These are phyloP conservation scores for Cylloceria caligata DNA, from an alignment of 2,888 invertebrate genomes.

Conservation along the genomic window DNA sequence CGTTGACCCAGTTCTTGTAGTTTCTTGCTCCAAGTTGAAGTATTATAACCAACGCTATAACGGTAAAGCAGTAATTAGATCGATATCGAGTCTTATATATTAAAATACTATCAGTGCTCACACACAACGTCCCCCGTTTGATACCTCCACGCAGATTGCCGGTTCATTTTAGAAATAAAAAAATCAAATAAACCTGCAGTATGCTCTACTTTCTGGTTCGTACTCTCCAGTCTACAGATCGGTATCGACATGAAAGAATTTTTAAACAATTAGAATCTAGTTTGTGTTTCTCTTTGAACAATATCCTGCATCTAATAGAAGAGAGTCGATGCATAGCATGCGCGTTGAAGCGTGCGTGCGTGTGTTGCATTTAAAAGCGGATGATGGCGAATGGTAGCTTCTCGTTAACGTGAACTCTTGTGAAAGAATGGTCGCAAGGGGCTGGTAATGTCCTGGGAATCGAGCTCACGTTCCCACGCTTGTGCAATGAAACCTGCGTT, in stretches of 20 bases:
- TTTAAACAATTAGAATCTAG: neutral
- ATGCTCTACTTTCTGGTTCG: conserved; percentile 21
- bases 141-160: neutral
- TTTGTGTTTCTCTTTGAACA: conserved; percentile 1
- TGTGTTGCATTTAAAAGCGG: conserved; percentile 18
- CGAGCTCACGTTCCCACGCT: neutral
- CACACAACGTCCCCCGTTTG: neutral
- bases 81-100: neutral
- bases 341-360: conserved; percentile 24
- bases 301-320: conserved; percentile 5
- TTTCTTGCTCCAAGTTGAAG: neutral
- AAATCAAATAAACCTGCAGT: conserved; percentile 3
- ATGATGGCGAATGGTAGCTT: conserved; percentile 30
- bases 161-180: neutral
- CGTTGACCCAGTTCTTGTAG: conserved; percentile 24
- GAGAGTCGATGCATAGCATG: conserved; percentile 11
- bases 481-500: neutral
- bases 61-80: neutral
- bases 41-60: neutral
- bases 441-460: conserved; percentile 18
- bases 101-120: neutral
- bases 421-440: conserved; percentile 12
- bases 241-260: neutral
- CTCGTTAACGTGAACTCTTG: conserved; percentile 1
- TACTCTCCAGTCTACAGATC: conserved; percentile 1